phyloP scores from a whole-genome alignment of 2,888 invertebrate genomes.

The Aplocera efformata region DNA sequence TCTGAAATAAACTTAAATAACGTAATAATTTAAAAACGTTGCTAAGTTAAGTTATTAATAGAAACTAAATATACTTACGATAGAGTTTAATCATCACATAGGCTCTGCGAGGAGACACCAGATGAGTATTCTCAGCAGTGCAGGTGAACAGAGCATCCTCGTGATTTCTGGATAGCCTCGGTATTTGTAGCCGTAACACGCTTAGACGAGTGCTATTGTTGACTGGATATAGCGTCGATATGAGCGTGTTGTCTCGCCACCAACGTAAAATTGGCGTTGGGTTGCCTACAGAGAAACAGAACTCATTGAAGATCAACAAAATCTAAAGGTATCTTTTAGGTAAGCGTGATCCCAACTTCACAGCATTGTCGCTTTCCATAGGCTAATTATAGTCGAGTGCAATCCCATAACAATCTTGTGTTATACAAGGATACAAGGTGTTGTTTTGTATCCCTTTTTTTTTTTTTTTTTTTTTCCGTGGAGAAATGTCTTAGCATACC shows the following conservation, averaged over 20 bases:
- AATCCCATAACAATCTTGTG: too few species aligned
- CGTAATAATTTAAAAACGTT: too few species aligned
- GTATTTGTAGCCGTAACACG: slow-evolving; percentile 55
- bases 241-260: slow-evolving; percentile 70
- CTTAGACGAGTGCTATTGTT: slow-evolving; percentile 61
- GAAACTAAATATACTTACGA: slow-evolving; percentile 73
- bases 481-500: too few species aligned
- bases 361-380: too few species aligned
- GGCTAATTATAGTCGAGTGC: too few species aligned
- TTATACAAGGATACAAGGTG: too few species aligned
- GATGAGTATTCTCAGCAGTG: slow-evolving; percentile 85
- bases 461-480: too few species aligned
- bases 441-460: too few species aligned
- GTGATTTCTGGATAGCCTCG: slow-evolving; percentile 80
- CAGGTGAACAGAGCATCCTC: slow-evolving; percentile 86
- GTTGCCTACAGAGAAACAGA: slow-evolving; percentile 49
- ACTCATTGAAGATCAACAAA: slow-evolving; percentile 3
- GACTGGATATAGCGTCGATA: slow-evolving; percentile 55
- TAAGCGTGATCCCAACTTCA: too few species aligned
- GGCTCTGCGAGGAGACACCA: slow-evolving; percentile 83
- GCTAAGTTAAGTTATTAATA: too few species aligned
- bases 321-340: too few species aligned
- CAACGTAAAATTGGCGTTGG: slow-evolving; percentile 70
- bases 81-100: slow-evolving; percentile 85
- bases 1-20: too few species aligned